Evolutionary conservation across 2,797 vertebrate species (phyloP).

Genomic region (Bucorvus abyssinicus): DNA sequence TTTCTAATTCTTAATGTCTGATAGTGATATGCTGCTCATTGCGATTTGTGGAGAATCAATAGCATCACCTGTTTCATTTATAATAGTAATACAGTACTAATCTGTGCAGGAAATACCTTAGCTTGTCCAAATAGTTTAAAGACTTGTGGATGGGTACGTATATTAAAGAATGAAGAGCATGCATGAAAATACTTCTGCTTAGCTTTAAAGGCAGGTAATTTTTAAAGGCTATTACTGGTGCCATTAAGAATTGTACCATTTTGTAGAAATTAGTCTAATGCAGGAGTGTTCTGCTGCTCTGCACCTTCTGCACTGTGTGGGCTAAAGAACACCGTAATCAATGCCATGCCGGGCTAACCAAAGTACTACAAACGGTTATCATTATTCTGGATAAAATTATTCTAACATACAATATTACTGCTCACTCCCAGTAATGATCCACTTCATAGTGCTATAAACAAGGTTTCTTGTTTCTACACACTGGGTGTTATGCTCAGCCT

Average conservation of each 20-base stretch:
- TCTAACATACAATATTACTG: not conserved
- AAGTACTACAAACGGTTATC: not conserved
- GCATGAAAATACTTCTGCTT: not conserved
- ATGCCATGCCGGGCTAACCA: not conserved
- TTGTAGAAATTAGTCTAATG: not conserved
- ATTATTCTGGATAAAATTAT: not conserved
- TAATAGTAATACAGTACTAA: not conserved
- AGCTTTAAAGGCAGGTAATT: not conserved
- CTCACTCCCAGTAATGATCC: not conserved
- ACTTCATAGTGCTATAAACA: not conserved
- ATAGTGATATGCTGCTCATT: not conserved
- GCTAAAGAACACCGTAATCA: not conserved
- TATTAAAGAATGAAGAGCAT: not conserved
- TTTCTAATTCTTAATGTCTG: not conserved
- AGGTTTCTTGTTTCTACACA: not conserved
- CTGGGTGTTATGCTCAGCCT: not conserved
- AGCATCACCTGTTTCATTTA: not conserved
- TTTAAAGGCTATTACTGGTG: not conserved
- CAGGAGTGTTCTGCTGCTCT: not conserved
- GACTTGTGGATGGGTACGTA: not conserved
- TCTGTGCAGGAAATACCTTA: not conserved
- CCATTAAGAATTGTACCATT: not conserved
- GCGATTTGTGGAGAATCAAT: not conserved
- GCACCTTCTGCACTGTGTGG: not conserved
- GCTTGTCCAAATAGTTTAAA: not conserved